Evolutionary conservation across 2,113 vertebrate species (phyloP).

Genomic region (Vulpes lagopus): DNA sequence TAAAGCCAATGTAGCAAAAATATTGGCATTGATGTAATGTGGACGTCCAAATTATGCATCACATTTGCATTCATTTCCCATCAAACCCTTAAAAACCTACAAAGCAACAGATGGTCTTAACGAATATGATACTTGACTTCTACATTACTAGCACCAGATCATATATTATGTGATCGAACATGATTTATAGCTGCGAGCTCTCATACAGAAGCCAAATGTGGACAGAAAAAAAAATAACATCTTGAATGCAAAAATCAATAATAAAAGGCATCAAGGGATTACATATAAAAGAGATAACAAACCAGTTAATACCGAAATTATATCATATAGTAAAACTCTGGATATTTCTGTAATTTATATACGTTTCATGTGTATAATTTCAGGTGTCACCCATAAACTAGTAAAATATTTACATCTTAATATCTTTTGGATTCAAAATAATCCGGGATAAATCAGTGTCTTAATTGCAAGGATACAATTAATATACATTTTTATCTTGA

Average conservation of each 20-base stretch:
- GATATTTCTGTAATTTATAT: conserved; percentile 87
- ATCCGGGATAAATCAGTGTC: conserved; percentile 86
- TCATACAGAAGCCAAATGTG: conserved; percentile 85
- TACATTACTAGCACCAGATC: conserved; percentile 86
- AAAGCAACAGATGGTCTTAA: conserved; percentile 75
- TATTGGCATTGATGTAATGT: conserved; percentile 35
- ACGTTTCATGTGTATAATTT: conserved; percentile 83
- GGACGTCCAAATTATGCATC: conserved; percentile 59
- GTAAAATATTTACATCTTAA: conserved; percentile 90
- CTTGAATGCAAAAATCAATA: conserved; percentile 46
- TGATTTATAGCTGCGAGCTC: conserved; percentile 83
- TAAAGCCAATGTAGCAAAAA: conserved; percentile 72
- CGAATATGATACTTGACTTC: conserved; percentile 70
- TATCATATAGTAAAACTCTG: conserved; percentile 90
- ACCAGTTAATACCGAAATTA: conserved; percentile 87
- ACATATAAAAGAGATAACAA: conserved; percentile 91
- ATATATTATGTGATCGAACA: conserved; percentile 80
- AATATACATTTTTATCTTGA: conserved; percentile 80
- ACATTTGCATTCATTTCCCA: conserved; percentile 70
- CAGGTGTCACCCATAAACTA: conserved; percentile 86
- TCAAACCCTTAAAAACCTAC: conserved; percentile 67
- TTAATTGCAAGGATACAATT: conserved; percentile 77
- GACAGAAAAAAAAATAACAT: conserved; percentile 75
- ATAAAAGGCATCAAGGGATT: conserved; percentile 81
- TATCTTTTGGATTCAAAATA: conserved; percentile 89